A percentile compares a stretch with the other conserved stretches of the same genome.
Evolutionary conservation across 2,113 vertebrate genomes (phyloP).

Genomic region (Zingel zingel): DNA sequence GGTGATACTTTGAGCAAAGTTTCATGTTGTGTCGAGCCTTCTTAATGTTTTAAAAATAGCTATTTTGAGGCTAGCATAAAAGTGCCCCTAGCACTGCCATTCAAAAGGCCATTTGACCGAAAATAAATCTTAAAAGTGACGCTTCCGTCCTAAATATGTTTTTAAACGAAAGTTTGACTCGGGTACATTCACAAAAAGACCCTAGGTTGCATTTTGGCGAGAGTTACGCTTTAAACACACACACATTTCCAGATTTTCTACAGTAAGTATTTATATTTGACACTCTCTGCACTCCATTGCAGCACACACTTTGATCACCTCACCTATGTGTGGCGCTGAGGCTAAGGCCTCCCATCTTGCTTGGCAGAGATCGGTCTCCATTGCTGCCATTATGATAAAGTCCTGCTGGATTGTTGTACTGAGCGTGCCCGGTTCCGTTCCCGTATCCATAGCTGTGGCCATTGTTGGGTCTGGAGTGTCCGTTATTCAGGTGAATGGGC

Average conservation of each 20-base stretch:
- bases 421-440: slow-evolving; percentile 69
- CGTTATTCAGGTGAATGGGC: slow-evolving; percentile 81
- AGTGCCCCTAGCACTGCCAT: too few species aligned
- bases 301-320: slow-evolving; percentile 12
- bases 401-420: slow-evolving; percentile 87
- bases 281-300: background rate
- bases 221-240: too few species aligned
- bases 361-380: slow-evolving; percentile 83
- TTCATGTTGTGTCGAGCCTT: too few species aligned
- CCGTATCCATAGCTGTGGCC: slow-evolving; percentile 65
- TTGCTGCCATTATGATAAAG: slow-evolving; percentile 85
- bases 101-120: too few species aligned
- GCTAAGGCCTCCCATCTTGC: slow-evolving; percentile 89
- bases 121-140: too few species aligned
- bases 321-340: slow-evolving; percentile 90
- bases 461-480: slow-evolving; percentile 79
- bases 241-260: background rate
- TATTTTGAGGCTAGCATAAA: too few species aligned
- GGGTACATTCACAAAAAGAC: too few species aligned
- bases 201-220: too few species aligned
- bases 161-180: too few species aligned
- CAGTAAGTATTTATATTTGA: background rate
- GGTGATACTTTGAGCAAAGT: too few species aligned
- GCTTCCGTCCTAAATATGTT: too few species aligned
- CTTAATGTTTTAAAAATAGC: too few species aligned